A percentile compares a stretch with the other conserved stretches of the same genome.
phyloP scores from a whole-genome alignment of 2,113 vertebrate species.

The Zonotrichia leucophrys region DNA sequence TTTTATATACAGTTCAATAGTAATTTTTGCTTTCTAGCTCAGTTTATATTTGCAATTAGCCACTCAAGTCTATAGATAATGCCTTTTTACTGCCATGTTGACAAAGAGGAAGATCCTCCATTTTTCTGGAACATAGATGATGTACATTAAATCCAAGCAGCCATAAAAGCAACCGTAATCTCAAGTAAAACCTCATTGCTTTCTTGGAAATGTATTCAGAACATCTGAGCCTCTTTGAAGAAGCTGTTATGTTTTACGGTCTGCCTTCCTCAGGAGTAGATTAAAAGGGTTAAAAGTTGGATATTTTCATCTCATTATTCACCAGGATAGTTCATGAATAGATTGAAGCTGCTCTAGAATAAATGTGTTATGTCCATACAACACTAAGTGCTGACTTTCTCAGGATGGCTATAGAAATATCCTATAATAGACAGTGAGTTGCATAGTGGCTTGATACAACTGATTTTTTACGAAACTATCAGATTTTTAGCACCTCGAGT shows the following conservation, averaged over 20 bases:
- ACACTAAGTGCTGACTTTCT: neutral
- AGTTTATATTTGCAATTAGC: neutral
- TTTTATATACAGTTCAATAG: neutral
- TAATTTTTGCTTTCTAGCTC: neutral
- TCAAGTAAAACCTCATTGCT: neutral
- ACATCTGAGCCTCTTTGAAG: neutral
- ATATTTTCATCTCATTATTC: neutral
- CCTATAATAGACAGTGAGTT: neutral
- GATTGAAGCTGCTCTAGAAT: neutral
- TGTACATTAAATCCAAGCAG: neutral
- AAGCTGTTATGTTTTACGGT: neutral
- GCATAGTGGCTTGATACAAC: neutral
- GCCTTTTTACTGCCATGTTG: neutral
- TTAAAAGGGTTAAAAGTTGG: neutral
- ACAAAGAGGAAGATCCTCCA: neutral
- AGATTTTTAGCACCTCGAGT: neutral
- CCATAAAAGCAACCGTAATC: neutral
- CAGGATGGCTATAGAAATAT: neutral
- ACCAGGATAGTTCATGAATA: neutral
- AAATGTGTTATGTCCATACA: neutral
- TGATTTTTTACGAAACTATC: neutral
- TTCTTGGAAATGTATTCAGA: neutral
- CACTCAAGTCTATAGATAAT: neutral
- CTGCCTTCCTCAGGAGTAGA: neutral
- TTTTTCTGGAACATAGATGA: neutral